These are phyloP conservation scores for Daubentonia madagascariensis DNA, from an alignment of 2,113 vertebrate species.

Conservation along the genomic window DNA sequence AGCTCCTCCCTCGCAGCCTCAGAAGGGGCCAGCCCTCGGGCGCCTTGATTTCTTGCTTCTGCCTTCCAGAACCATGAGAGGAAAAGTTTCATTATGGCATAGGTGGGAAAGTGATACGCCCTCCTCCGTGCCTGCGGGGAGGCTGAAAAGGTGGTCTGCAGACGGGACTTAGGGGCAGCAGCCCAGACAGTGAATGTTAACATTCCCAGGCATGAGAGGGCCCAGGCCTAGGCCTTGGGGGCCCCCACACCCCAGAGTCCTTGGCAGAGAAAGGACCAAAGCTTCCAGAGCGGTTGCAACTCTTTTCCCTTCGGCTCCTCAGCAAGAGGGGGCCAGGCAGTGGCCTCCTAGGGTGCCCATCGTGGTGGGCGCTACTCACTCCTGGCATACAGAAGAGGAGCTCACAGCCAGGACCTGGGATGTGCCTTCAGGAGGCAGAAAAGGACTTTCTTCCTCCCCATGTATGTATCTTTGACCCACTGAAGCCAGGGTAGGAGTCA, in stretches of 20 bases:
- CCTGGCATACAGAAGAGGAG: not conserved
- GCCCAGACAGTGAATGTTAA: no score
- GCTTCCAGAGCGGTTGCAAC: not conserved
- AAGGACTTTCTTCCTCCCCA: not conserved
- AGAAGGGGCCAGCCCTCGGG: not conserved
- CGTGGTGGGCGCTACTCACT: fast-evolving
- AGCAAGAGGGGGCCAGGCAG: not conserved
- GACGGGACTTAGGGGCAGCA: not conserved
- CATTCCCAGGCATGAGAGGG: not conserved
- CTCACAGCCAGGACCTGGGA: not conserved
- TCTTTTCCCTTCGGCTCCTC: not conserved
- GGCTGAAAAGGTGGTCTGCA: not conserved
- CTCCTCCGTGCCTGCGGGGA: not conserved
- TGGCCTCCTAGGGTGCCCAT: fast-evolving
- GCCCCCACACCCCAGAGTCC: not conserved
- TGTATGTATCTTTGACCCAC: fast-evolving
- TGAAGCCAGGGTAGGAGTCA: not conserved
- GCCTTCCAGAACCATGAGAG: not conserved
- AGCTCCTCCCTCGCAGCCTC: fast-evolving
- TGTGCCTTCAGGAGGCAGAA: not conserved
- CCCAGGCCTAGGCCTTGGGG: not conserved
- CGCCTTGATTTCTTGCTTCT: no score
- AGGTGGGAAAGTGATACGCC: fast-evolving
- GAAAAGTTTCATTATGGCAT: no score
- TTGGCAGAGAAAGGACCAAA: not conserved